Conservation (phyloP, 2,797 vertebrate genomes). For the Hippoglossus hippoglossus region DNA sequence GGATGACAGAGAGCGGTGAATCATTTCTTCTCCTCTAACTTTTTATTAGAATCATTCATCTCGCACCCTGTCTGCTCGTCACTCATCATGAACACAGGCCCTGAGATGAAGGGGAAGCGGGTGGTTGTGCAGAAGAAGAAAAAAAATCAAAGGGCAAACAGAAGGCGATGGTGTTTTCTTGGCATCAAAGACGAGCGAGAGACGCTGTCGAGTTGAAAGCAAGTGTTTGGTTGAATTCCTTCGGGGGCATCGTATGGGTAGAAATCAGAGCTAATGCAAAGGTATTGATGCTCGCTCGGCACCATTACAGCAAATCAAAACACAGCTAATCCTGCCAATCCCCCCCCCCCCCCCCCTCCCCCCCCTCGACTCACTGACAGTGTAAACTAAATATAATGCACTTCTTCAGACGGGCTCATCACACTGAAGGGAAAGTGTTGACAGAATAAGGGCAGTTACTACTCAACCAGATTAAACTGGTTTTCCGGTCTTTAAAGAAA, state of each 20-base stretch:
- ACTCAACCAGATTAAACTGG: constrained; percentile 50
- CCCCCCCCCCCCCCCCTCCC: too few relatives aligned
- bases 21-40: constrained; percentile 30
- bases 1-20: constrained; percentile 11
- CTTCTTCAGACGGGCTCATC: constrained; percentile 28
- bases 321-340: constrained; percentile 27
- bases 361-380: constrained; percentile 27
- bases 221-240: constrained; percentile 58
- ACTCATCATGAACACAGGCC: constrained; percentile 21
- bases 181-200: constrained; percentile 45
- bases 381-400: constrained; percentile 56
- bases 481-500: constrained; percentile 12
- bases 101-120: constrained; percentile 41
- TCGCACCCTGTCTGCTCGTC: constrained; percentile 16
- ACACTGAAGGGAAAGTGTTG: constrained; percentile 35
- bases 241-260: constrained; percentile 31
- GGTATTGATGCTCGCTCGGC: constrained; percentile 48
- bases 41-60: constrained; percentile 44
- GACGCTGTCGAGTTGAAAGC: constrained; percentile 61
- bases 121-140: constrained; percentile 3
- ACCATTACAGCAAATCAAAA: constrained; percentile 48
- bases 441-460: constrained; percentile 65
- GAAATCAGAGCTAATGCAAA: constrained; percentile 62
- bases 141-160: constrained; percentile 56
- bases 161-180: constrained; percentile 51